Percentiles rank a stretch among this genome's conserved stretches.
These are phyloP conservation scores for Venustoraphidia nigricollis DNA, from an alignment of 2,888 invertebrate species.

Conservation along the genomic window DNA sequence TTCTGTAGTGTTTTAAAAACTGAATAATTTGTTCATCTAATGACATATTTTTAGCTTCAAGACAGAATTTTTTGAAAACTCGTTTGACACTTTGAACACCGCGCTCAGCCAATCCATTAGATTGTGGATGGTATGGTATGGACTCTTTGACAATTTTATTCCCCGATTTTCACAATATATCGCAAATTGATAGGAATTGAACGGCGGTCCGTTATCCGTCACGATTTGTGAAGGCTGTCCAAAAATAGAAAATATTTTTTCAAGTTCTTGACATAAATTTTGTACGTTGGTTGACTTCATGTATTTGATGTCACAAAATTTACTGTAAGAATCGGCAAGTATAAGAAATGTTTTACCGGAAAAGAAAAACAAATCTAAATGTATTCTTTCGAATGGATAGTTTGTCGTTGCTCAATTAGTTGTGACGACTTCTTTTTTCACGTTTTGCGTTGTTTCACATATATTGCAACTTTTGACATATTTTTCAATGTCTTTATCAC, in stretches of 20 bases:
- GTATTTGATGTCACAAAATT: too few species aligned
- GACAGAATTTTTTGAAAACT: not conserved
- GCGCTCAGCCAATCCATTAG: not conserved
- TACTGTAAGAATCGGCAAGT: too few species aligned
- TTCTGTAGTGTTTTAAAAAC: too few species aligned
- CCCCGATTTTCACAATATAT: conserved; percentile 4
- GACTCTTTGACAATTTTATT: not conserved
- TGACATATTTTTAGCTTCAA: not conserved
- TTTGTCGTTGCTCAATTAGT: not conserved
- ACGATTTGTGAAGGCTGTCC: conserved; percentile 7
- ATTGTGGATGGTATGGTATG: not conserved
- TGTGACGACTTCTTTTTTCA: not conserved
- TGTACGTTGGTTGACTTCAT: conserved; percentile 4
- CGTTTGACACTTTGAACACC: not conserved
- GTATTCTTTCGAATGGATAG: conserved; percentile 12
- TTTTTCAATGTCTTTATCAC: too few species aligned
- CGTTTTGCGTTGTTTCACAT: not conserved
- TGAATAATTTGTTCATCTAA: too few species aligned
- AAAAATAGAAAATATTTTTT: conserved; percentile 3
- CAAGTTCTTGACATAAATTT: conserved; percentile 2
- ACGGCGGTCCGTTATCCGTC: conserved; percentile 9
- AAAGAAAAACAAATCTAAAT: conserved; percentile 10
- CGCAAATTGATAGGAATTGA: conserved; percentile 5
- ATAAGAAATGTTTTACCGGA: too few species aligned
- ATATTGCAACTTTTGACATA: too few species aligned